Base-by-base conservation (phyloP, 1,140 invertebrate species). In the Glossosoma conforme region DNA sequence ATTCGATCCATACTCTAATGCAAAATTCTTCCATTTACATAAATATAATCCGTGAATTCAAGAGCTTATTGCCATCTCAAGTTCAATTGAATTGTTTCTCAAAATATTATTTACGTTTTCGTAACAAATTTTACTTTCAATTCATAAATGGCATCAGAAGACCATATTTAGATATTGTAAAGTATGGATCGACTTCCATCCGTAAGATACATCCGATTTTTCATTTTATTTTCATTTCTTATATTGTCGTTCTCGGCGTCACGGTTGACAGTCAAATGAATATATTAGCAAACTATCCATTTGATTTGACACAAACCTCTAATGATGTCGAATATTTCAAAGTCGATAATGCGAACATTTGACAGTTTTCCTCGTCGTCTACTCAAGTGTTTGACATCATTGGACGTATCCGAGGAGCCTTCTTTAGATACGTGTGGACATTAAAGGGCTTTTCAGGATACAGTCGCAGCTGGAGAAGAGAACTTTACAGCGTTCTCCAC, bases 401-500 rank as follows among this genome's bases (percentile, higher is more conserved):
- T 56, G 40, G 54, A 40, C 43, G 24, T 24, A 30, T 35, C 49
- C 53, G 19, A 32, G 32, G 47, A 46, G 42, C 47, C 44, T 47
- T 17, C 43, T 17, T 10, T 57, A 53, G 41, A 43, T 57, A 19
- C 52, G 45, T 57, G 55, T 53, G n/a, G n/a, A n/a, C n/a, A n/a
- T n/a, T 45, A 45, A 45, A 51, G 41, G 50, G 55, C 55, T 57
- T 53, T 56, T 49, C 52, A 58, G 56, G 56, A 54, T 54, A 47
- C 52, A 43, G 55, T 43, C 21, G 55, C 51, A 36, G 56, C 28
- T 44, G 56, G 44, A 51, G 52, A 58, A 58, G 45, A 41, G 57
- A 55, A 56, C 57, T 45, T 42, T 56, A 36, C 40, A 50, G 45
- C 59, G 53, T 52, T 59, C 48, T 44, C 30, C 65, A 60, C 66